These are phyloP conservation scores for Drosophila ficusphila DNA, from an alignment of 1,140 invertebrate species.

Conservation along the genomic window DNA sequence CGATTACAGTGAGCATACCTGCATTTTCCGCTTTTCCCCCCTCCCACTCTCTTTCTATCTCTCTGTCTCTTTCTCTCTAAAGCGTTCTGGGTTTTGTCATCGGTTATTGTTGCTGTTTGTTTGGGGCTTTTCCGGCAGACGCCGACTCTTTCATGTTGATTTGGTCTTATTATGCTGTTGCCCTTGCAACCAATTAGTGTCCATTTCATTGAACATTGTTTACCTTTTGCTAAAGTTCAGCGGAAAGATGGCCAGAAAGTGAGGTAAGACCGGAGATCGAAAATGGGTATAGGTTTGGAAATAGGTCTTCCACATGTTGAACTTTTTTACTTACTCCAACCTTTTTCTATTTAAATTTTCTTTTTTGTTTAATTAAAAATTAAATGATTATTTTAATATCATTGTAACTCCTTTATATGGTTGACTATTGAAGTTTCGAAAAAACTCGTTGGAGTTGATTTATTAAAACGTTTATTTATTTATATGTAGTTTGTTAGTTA, in stretches of 20 bases:
- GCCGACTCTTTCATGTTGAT: slow-evolving; percentile 43
- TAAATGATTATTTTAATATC: no score
- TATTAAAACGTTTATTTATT: no score
- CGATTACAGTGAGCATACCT: slow-evolving; percentile 53
- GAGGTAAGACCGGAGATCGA: slow-evolving; percentile 22
- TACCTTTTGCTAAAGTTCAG: slow-evolving; percentile 54
- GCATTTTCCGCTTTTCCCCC: slow-evolving; percentile 58
- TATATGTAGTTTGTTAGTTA: no score
- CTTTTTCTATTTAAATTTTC: neutral
- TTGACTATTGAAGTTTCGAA: no score
- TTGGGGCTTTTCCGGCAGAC: slow-evolving; percentile 65
- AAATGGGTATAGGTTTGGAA: neutral
- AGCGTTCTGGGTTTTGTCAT: slow-evolving; percentile 27
- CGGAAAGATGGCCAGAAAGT: slow-evolving; percentile 1
- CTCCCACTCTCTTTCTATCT: neutral
- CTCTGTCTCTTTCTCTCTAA: no score
- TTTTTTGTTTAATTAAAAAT: no score
- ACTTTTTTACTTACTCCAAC: neutral
- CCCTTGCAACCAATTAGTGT: slow-evolving; percentile 80
- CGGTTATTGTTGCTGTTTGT: slow-evolving; percentile 27
- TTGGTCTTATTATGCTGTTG: slow-evolving; percentile 54
- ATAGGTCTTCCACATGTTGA: neutral
- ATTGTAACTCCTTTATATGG: no score
- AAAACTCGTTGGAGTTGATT: no score
- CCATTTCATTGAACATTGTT: slow-evolving; percentile 71